Evolutionary conservation across 2,888 invertebrate genomes (phyloP), one percentile per base, ranked within the genome.

Genomic region (Dasypolia templi): DNA sequence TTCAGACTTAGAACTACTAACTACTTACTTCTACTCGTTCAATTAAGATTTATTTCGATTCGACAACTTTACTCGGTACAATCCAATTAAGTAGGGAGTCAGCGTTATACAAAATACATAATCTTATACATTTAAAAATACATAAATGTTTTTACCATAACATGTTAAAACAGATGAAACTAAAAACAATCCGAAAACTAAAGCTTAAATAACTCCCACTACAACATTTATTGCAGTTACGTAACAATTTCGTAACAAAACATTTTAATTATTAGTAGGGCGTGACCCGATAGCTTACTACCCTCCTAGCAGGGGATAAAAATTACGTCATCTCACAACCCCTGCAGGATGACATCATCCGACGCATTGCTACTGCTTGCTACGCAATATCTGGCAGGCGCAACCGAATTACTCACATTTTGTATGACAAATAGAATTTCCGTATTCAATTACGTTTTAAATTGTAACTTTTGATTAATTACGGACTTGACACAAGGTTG

Each of bases 221-320:
- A 49, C 17, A 64, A 32, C 19, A 64, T 49, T 3, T 64, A 35
- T n/a, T n/a, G 46, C n/a, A 46, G 49, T 64, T 64, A 32, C 19
- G 26, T 68, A 83, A 83, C 72, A 64, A 75, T 72, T 75, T 59
- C 58, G 66, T 46, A 74, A 79, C 72, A 66, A 77, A 78, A 73
- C 81, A 75, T 79, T 84, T 74, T 81, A 84, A 82, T 87, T 82
- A 77, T 77, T 68, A 81, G 82, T 77, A 83, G 91, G 90, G 91
- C 90, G 91, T 94, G 94, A 93, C 93, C 94, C 90, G 89, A 84
- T 94, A 92, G 92, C 94, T 94, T 92, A 95, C 90, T 92, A 91
- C 90, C 88, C 91, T 86, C 86, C 76, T 87, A 75, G 87, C 87
- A 90, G 87, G 88, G 89, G 89, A 79, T 85, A 85, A 85, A 74